These are phyloP conservation scores for Chloroclystis v-ata DNA, from an alignment of 2,888 invertebrate species.

Conservation along the genomic window DNA sequence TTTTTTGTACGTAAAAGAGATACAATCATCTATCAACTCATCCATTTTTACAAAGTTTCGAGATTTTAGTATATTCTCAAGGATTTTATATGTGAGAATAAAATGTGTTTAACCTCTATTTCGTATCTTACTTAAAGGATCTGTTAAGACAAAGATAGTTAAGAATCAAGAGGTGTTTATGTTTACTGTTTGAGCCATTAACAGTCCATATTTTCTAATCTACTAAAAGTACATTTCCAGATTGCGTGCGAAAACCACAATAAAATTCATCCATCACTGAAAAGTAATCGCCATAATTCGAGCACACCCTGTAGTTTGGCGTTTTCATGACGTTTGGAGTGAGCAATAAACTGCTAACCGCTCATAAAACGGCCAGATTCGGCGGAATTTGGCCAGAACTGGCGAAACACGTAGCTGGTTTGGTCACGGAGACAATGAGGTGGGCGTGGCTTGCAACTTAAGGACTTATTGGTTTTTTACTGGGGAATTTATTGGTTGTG, in stretches of 20 bases:
- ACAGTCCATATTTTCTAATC: too few relatives aligned
- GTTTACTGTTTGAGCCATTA: too few relatives aligned
- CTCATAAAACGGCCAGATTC: conserved; percentile 41
- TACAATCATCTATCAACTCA: too few relatives aligned
- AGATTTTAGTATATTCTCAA: too few relatives aligned
- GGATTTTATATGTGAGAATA: too few relatives aligned
- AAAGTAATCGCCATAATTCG: not conserved
- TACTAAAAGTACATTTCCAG: not conserved
- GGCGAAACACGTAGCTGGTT: too few relatives aligned
- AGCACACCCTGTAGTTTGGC: conserved; percentile 17
- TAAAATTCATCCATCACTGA: not conserved
- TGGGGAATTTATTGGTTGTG: conserved; percentile 2
- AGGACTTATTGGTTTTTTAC: not conserved
- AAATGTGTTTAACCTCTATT: too few relatives aligned
- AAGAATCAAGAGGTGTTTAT: too few relatives aligned
- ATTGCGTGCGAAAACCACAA: not conserved
- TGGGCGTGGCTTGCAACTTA: not conserved
- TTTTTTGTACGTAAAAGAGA: too few relatives aligned
- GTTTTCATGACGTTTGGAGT: conserved; percentile 30
- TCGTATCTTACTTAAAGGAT: too few relatives aligned
- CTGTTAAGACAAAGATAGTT: too few relatives aligned
- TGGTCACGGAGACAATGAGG: conserved; percentile 9
- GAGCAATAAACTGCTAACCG: conserved; percentile 34
- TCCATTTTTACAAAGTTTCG: too few relatives aligned
- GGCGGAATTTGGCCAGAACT: conserved; percentile 26